Evolutionary conservation across 2,113 vertebrate genomes (phyloP), one percentile per base, ranked within the genome.

Genomic region (Paracanthobrama guichenoti): DNA sequence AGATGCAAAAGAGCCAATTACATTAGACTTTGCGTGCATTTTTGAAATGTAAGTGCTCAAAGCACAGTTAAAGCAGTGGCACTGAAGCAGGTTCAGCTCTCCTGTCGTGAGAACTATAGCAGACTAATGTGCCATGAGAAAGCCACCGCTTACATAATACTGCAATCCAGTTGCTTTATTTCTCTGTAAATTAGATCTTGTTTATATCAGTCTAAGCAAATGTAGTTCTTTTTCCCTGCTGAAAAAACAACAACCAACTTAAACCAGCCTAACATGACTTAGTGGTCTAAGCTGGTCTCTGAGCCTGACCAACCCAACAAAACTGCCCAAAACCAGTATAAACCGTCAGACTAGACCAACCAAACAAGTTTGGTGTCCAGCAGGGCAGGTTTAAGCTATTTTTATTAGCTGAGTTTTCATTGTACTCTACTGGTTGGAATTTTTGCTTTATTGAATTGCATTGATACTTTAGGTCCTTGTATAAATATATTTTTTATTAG

Each of bases 1-100:
- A 84, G 66, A 85, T 75, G 14, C 55, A 48, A 66, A 84, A 84
- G 86, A 91, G 90, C 88, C 89, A 91, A 92, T 94, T 94, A 90
- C 92, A 91, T 90, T 86, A 92, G 91, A 86, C 89, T 62, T 83
- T 76, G 18, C 39, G 89, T 86, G 74, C 39, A 13, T 72, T 75
- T 87, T 69, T 48, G 67, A 67, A 42, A 75, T 60, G 64, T 35
- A 84, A 69, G 42, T 71, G 67, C 53, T 71, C 64, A 78, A 69
- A 77, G 31, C 16, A n/a, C 26, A 78, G 53, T 67, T 64, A 60
- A 62, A 55, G 53, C n/a, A 80, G 67, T 46, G n/a, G 66, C 24
- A 44, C 14, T 62, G 55, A 55, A 83, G 83, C 82, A 75, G 75
- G 66, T 89, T 81, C 89, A 81, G 9, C 39, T 81, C 74, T 77